These are phyloP conservation scores for Polia nebulosa DNA, from an alignment of 2,888 invertebrate genomes.

Conservation along the genomic window DNA sequence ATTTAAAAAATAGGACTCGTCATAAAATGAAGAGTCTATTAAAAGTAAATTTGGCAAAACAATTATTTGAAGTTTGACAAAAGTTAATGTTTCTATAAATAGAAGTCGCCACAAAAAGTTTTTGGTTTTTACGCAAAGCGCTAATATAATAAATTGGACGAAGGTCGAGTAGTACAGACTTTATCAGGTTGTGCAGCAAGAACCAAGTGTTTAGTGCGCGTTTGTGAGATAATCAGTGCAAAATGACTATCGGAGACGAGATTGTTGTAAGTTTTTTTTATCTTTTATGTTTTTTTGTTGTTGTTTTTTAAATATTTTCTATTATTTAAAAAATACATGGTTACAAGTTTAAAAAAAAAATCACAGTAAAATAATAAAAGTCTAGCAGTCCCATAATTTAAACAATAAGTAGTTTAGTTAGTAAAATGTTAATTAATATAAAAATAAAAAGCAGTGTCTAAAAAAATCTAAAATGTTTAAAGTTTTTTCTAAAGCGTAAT, in stretches of 20 bases:
- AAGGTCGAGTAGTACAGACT: conserved; percentile 27
- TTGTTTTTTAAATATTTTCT: background rate
- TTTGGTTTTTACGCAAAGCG: conserved; percentile 10
- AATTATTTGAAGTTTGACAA: background rate
- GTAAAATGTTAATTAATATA: too few species aligned
- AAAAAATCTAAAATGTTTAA: too few species aligned
- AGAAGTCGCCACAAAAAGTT: conserved; percentile 1
- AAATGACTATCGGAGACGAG: conserved; percentile 56
- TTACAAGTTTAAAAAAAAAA: too few species aligned
- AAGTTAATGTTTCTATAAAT: conserved; percentile 17
- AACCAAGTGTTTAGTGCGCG: conserved; percentile 43
- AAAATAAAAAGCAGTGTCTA: background rate
- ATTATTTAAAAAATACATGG: too few species aligned
- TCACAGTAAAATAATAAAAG: background rate
- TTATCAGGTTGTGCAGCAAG: conserved; percentile 24
- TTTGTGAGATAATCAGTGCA: conserved; percentile 31
- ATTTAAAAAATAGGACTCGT: background rate
- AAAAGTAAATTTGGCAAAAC: background rate
- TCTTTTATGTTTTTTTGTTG: background rate
- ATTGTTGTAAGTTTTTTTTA: conserved; percentile 28
- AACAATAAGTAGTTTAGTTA: too few species aligned
- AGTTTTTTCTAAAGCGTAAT: background rate
- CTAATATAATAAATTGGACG: conserved; percentile 46
- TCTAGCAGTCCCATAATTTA: background rate
- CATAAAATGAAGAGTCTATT: background rate